A percentile compares a stretch with the other conserved stretches of the same genome.
These are phyloP conservation scores for Rhinoraja longicauda DNA, from an alignment of 2,797 vertebrate species.

Conservation along the genomic window DNA sequence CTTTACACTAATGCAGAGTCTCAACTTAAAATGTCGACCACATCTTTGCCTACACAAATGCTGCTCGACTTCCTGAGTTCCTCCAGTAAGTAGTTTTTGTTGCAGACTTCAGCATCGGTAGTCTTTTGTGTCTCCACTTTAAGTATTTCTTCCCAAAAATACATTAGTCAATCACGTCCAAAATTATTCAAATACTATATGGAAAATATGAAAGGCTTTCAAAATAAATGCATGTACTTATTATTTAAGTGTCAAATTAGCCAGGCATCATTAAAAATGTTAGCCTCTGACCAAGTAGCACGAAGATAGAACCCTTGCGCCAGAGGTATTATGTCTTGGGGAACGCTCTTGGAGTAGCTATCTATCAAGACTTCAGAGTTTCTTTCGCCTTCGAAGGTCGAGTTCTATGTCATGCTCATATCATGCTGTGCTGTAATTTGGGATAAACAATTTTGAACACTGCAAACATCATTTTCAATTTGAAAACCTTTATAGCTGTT, in stretches of 20 bases:
- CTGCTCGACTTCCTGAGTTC: too few species aligned
- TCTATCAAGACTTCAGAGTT: background rate
- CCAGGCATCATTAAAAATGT: background rate
- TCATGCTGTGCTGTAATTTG: too few species aligned
- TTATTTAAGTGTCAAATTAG: background rate
- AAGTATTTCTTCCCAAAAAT: background rate
- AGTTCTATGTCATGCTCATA: background rate
- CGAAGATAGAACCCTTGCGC: background rate
- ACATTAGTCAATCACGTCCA: background rate
- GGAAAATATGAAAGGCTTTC: too few species aligned
- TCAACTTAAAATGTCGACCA: background rate
- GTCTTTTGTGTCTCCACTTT: background rate
- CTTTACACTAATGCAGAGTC: background rate
- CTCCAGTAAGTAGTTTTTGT: too few species aligned
- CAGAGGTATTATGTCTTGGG: background rate
- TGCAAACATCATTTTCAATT: too few species aligned
- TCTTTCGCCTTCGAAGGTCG: background rate
- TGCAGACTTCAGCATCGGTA: too few species aligned
- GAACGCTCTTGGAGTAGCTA: background rate
- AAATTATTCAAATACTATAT: background rate
- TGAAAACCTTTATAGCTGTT: background rate
- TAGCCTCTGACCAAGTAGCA: background rate
- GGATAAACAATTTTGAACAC: too few species aligned
- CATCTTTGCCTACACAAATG: too few species aligned
- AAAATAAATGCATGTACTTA: too few species aligned